phyloP scores from a whole-genome alignment of 2,797 vertebrate species.

The Lutjanus argentimaculatus region DNA sequence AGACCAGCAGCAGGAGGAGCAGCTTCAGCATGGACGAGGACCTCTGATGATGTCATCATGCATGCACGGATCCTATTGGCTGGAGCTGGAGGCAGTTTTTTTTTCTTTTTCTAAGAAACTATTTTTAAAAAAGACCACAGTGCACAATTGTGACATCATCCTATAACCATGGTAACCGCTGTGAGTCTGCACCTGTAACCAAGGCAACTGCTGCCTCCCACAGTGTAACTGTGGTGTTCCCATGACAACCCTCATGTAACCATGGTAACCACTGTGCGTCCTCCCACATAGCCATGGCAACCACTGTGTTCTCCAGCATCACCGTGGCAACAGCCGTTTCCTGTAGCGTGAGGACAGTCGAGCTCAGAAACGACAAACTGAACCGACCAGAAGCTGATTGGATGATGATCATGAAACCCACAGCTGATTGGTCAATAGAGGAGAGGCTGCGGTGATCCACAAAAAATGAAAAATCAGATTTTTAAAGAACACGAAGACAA shows the following conservation, averaged over 20 bases:
- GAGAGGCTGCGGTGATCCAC: too few species aligned
- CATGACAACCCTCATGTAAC: slow-evolving; percentile 3
- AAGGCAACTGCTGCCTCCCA: not conserved
- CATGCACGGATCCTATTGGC: slow-evolving; percentile 7
- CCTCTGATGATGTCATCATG: slow-evolving; percentile 63
- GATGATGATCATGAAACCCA: not conserved
- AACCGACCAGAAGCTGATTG: slow-evolving; percentile 5
- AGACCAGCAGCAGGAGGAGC: slow-evolving; percentile 89
- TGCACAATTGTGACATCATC: not conserved
- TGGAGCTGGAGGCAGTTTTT: slow-evolving; percentile 11
- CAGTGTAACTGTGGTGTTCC: not conserved
- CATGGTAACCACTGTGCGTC: not conserved
- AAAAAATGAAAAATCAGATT: too few species aligned
- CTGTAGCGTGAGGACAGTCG: too few species aligned
- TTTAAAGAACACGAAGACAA: too few species aligned
- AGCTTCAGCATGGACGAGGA: slow-evolving; percentile 93
- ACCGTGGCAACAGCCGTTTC: not conserved
- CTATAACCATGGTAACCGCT: not conserved
- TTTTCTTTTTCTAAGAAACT: not conserved
- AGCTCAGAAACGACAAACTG: not conserved
- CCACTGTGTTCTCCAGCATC: too few species aligned
- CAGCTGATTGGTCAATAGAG: not conserved
- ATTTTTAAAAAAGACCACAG: not conserved
- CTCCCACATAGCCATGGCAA: too few species aligned
- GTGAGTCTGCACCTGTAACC: too few species aligned